Conservation (phyloP, 2,888 invertebrate genomes). For the Monopis laevigella region DNA sequence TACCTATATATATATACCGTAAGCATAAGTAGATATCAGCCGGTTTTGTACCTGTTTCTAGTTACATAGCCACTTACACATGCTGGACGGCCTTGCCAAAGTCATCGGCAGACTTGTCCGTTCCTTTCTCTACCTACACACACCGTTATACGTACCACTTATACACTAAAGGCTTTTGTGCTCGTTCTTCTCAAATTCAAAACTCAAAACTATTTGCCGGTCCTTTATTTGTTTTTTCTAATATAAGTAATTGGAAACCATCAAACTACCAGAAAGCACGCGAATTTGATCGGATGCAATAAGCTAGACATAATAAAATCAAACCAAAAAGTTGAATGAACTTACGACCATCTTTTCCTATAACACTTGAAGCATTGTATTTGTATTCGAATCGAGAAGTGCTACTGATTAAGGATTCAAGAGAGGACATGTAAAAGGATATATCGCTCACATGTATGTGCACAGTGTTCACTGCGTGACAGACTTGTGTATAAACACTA, state of each 20-base stretch:
- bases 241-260: no score
- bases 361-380: conserved; percentile 29
- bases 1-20: not conserved
- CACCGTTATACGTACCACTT: conserved; percentile 11
- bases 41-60: conserved; percentile 6
- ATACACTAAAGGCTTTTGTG: conserved; percentile 1
- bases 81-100: conserved; percentile 38
- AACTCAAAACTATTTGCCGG: no score
- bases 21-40: conserved; percentile 1
- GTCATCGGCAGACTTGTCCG: conserved; percentile 16
- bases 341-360: conserved; percentile 39
- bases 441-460: conserved; percentile 36
- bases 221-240: no score
- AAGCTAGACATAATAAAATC: no score
- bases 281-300: no score
- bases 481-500: not conserved
- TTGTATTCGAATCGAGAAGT: conserved; percentile 53
- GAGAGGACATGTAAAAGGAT: conserved; percentile 58
- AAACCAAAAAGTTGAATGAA: conserved; percentile 35
- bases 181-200: no score
- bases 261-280: no score
- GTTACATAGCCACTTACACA: conserved; percentile 11
- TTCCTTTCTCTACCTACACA: conserved; percentile 10
- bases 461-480: not conserved
- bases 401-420: conserved; percentile 60